These are phyloP conservation scores for Hystrix cristata DNA, from an alignment of 2,113 vertebrate species.

Conservation along the genomic window DNA sequence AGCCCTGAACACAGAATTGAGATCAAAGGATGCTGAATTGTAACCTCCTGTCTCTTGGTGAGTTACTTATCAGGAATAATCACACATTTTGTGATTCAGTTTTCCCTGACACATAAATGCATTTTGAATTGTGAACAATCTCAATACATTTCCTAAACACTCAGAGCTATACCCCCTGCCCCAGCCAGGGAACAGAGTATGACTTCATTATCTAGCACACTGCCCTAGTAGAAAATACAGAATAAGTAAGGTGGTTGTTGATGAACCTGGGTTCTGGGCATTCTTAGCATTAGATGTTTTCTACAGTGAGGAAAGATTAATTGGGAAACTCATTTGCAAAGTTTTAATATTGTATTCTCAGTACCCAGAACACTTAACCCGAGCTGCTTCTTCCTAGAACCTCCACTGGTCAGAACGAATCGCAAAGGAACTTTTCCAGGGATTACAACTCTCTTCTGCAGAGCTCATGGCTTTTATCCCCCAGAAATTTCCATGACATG, in stretches of 20 bases:
- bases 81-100: background rate
- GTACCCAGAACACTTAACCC: background rate
- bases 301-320: slow-evolving; percentile 2
- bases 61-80: background rate
- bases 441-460: slow-evolving; percentile 67
- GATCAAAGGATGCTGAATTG: background rate
- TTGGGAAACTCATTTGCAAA: background rate
- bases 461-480: slow-evolving; percentile 78
- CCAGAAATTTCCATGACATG: slow-evolving; percentile 82
- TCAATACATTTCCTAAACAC: background rate
- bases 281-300: slow-evolving; percentile 32
- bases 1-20: background rate
- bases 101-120: slow-evolving; percentile 3
- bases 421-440: slow-evolving; percentile 64
- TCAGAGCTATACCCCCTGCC: background rate
- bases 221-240: background rate
- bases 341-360: background rate
- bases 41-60: background rate
- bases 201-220: background rate
- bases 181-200: background rate
- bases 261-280: background rate
- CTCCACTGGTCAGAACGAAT: slow-evolving; percentile 41
- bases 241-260: background rate
- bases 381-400: slow-evolving; percentile 58
- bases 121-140: slow-evolving; percentile 17